These are phyloP conservation scores for Drosophila formosana DNA, from an alignment of 2,888 invertebrate genomes.

Conservation along the genomic window DNA sequence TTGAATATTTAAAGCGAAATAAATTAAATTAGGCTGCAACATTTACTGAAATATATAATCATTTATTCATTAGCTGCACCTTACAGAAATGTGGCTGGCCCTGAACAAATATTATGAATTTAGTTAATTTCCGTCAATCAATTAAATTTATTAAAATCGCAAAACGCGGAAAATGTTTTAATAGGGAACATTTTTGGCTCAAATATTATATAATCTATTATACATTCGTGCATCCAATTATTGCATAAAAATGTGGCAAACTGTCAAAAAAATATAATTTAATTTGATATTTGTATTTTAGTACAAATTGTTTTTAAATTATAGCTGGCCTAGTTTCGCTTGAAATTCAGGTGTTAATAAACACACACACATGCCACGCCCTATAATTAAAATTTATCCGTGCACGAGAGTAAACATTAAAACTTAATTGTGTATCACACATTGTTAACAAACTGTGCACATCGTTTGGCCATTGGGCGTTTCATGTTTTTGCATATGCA, in stretches of 20 bases:
- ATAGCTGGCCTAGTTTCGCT: conserved; percentile 2
- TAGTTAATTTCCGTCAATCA: neutral
- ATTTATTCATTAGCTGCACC: neutral
- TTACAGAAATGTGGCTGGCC: neutral
- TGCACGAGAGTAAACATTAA: conserved; percentile 57
- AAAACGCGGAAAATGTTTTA: too few relatives aligned
- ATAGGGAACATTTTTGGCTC: neutral
- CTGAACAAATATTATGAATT: neutral
- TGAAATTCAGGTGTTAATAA: conserved; percentile 15
- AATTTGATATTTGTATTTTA: neutral
- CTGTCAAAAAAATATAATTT: neutral
- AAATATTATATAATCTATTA: neutral
- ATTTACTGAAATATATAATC: neutral
- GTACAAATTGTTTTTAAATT: neutral
- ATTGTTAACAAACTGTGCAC: conserved; percentile 61
- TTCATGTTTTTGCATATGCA: conserved; percentile 61
- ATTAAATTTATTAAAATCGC: neutral
- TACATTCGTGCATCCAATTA: neutral
- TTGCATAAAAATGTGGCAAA: neutral
- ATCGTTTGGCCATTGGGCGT: conserved; percentile 52
- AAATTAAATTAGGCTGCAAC: neutral
- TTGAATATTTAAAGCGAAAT: conserved; percentile 6
- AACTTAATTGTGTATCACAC: conserved; percentile 74
- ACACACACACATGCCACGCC: conserved; percentile 2
- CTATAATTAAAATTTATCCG: conserved; percentile 12